Evolutionary conservation across 1,140 invertebrate species (phyloP).

Genomic region (Aporrectodea caliginosa): DNA sequence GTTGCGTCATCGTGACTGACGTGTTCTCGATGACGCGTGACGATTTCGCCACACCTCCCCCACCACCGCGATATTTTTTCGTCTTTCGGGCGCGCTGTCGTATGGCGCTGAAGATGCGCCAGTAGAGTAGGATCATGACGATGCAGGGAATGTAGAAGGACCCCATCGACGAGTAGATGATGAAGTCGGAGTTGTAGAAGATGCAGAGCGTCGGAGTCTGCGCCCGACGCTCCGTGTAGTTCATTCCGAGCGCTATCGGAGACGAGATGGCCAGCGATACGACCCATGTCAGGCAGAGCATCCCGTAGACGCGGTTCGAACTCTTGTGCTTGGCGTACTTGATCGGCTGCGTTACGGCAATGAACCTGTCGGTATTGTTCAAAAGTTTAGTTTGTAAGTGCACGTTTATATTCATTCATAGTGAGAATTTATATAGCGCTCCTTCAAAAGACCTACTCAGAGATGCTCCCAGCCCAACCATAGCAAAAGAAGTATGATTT

Average conservation of each 20-base stretch:
- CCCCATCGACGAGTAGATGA: constrained; percentile 93
- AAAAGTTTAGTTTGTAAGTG: not conserved
- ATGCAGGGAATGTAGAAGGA: constrained; percentile 99
- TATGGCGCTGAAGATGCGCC: constrained; percentile 90
- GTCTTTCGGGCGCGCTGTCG: constrained; percentile 77
- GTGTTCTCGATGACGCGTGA: not conserved
- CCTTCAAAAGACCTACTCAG: not conserved
- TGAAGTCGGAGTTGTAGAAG: constrained; percentile 97
- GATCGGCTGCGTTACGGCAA: constrained; percentile 96
- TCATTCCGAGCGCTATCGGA: constrained; percentile 91
- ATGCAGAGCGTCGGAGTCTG: constrained; percentile 63
- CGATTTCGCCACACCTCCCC: not conserved
- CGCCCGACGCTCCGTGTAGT: constrained; percentile 58
- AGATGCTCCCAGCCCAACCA: not conserved
- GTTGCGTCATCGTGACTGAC: constrained; percentile 17
- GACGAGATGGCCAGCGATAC: constrained; percentile 93
- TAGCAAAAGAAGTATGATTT: no score
- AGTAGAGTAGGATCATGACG: constrained; percentile 98
- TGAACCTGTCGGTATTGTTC: constrained; percentile 69
- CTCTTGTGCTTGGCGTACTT: constrained; percentile 99
- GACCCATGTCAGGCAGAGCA: constrained; percentile 93
- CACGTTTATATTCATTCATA: not conserved
- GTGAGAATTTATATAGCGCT: not conserved
- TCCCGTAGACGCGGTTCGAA: constrained; percentile 87
- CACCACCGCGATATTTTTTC: constrained; percentile 60